These are phyloP conservation scores for Apostichopus californicus DNA, from an alignment of 35 echinoderm and acorn worm species.

Conservation along the genomic window DNA sequence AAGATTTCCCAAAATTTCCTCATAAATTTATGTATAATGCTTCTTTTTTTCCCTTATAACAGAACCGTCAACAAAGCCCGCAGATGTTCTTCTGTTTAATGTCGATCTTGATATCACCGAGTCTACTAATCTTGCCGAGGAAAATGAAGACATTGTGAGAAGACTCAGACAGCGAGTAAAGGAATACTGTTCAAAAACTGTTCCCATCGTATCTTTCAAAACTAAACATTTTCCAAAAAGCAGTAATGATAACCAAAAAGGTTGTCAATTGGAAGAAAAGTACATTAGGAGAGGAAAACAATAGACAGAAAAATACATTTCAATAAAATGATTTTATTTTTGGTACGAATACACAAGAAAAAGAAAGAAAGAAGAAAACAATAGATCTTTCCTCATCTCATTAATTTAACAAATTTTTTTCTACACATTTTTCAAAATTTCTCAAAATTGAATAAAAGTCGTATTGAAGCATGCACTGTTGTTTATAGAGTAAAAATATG, in stretches of 20 bases:
- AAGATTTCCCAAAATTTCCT: too few species aligned
- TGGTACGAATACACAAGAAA: too few species aligned
- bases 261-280: background rate
- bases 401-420: too few species aligned
- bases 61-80: background rate
- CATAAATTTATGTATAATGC: too few species aligned
- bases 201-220: background rate
- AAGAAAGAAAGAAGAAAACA: too few species aligned
- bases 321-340: too few species aligned
- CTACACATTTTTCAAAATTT: too few species aligned
- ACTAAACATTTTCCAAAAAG: too few species aligned
- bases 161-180: conserved; percentile 4
- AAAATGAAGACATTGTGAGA: background rate
- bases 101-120: background rate
- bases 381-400: too few species aligned
- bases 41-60: background rate
- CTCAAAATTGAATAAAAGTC: too few species aligned
- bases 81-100: conserved; percentile 26
- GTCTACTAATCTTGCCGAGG: background rate
- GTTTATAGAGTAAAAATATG: too few species aligned
- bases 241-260: background rate
- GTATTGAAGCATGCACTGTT: too few species aligned
- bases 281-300: background rate
- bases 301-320: background rate
- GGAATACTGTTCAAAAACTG: background rate